Conservation (phyloP, 1,140 invertebrate genomes). For the Ceratina calcarata region DNA sequence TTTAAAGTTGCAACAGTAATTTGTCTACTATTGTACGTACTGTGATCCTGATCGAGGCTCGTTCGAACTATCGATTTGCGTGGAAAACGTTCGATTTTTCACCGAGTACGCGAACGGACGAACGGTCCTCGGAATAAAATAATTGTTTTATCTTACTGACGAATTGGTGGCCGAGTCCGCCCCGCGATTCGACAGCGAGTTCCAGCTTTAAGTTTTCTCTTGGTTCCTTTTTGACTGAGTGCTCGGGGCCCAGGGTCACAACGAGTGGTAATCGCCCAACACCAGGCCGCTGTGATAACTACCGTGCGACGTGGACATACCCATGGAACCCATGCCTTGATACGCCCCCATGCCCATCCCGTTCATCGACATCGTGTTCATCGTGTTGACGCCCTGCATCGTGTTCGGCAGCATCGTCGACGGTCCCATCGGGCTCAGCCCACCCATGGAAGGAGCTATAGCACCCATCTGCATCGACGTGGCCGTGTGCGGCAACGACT, state of each 20-base stretch:
- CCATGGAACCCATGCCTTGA: constrained; percentile 76
- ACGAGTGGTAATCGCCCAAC: constrained; percentile 78
- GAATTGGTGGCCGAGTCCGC: too few relatives aligned
- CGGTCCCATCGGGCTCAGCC: constrained; percentile 77
- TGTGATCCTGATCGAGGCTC: too few relatives aligned
- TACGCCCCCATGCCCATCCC: constrained; percentile 79
- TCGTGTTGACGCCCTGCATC: constrained; percentile 78
- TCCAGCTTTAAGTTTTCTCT: constrained; percentile 73
- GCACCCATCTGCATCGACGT: constrained; percentile 80
- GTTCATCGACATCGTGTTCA: constrained; percentile 80
- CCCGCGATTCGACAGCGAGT: neutral
- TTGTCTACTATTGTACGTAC: neutral
- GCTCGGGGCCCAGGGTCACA: constrained; percentile 79
- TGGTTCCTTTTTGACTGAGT: constrained; percentile 75
- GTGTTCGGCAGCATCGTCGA: constrained; percentile 76
- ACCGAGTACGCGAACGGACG: too few relatives aligned
- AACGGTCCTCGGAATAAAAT: too few relatives aligned
- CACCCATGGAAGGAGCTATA: constrained; percentile 77
- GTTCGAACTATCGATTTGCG: too few relatives aligned
- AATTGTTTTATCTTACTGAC: too few relatives aligned
- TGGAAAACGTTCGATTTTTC: too few relatives aligned
- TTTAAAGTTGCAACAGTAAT: neutral
- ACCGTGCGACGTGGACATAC: constrained; percentile 76
- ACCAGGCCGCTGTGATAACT: constrained; percentile 78
- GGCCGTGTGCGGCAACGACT: constrained; percentile 77